These are phyloP conservation scores for Telmatherina bonti DNA, from an alignment of 2,797 vertebrate genomes.

Conservation along the genomic window DNA sequence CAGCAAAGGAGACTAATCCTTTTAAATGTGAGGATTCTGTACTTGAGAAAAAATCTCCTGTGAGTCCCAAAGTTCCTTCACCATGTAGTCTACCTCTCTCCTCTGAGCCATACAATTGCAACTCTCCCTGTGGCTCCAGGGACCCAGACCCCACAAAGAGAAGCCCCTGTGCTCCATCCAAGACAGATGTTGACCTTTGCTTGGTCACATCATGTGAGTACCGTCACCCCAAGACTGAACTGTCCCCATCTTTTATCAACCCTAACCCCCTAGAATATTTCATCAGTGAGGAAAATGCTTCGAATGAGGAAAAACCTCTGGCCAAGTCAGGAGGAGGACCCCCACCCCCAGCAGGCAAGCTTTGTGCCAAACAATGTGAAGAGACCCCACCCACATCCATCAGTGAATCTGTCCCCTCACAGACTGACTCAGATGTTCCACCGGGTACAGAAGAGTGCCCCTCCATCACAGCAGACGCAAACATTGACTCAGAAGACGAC, in stretches of 20 bases:
- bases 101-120: constrained; percentile 60
- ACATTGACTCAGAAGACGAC: constrained; percentile 98
- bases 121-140: constrained; percentile 72
- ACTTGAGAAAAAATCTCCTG: constrained; percentile 82
- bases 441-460: constrained; percentile 97
- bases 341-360: constrained; percentile 91
- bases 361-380: constrained; percentile 89
- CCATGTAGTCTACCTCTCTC: constrained; percentile 70
- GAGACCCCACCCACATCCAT: constrained; percentile 97
- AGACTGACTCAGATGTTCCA: constrained; percentile 97
- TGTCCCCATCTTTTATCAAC: constrained; percentile 98
- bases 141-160: constrained; percentile 75
- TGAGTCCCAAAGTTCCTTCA: constrained; percentile 71
- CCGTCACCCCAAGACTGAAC: constrained; percentile 95
- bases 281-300: constrained; percentile 86
- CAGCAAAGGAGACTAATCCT: constrained; percentile 67
- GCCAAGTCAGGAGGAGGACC: constrained; percentile 86
- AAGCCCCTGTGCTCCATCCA: constrained; percentile 80
- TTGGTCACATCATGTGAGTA: constrained; percentile 95
- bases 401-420: constrained; percentile 94
- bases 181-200: constrained; percentile 93
- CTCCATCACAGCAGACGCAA: constrained; percentile 98
- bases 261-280: constrained; percentile 96
- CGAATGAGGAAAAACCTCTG: constrained; percentile 87
- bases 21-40: constrained; percentile 83